Conservation (phyloP, 2,797 vertebrate species). For the Lophius americanus region DNA sequence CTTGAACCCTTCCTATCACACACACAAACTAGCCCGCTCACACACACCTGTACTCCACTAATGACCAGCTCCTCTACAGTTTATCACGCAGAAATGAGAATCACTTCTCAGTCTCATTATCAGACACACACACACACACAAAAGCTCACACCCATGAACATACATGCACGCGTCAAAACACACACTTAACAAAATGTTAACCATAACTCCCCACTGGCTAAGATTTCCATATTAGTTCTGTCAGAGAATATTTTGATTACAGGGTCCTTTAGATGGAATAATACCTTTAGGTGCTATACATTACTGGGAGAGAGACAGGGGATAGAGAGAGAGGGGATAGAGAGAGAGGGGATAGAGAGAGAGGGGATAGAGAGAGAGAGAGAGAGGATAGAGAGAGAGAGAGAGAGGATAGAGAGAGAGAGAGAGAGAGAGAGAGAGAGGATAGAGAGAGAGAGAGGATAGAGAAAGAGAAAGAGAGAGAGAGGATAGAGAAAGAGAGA, state of each 20-base stretch:
- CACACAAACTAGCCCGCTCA: slow-evolving; percentile 34
- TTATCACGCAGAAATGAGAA: slow-evolving; percentile 77
- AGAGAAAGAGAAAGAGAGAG: no score
- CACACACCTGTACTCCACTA: slow-evolving; percentile 53
- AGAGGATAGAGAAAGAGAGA: no score
- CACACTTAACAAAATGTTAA: slow-evolving; percentile 19
- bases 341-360: no score
- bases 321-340: background rate
- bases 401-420: no score
- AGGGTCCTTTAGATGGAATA: slow-evolving; percentile 82
- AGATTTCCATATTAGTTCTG: slow-evolving; percentile 84
- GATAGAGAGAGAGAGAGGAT: background rate
- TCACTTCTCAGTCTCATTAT: slow-evolving; percentile 45
- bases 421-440: no score
- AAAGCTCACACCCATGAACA: slow-evolving; percentile 2
- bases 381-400: background rate
- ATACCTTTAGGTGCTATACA: slow-evolving; percentile 69
- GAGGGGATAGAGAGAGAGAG: no score
- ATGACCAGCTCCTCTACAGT: slow-evolving; percentile 74
- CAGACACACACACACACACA: slow-evolving; percentile 14
- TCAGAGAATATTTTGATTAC: slow-evolving; percentile 82
- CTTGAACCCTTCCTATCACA: slow-evolving; percentile 72
- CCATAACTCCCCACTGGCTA: slow-evolving; percentile 73
- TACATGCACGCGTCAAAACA: slow-evolving; percentile 15
- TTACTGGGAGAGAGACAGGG: slow-evolving; percentile 52